Conservation (phyloP, 1,140 invertebrate genomes). For the Lutraria rhynchaena region DNA sequence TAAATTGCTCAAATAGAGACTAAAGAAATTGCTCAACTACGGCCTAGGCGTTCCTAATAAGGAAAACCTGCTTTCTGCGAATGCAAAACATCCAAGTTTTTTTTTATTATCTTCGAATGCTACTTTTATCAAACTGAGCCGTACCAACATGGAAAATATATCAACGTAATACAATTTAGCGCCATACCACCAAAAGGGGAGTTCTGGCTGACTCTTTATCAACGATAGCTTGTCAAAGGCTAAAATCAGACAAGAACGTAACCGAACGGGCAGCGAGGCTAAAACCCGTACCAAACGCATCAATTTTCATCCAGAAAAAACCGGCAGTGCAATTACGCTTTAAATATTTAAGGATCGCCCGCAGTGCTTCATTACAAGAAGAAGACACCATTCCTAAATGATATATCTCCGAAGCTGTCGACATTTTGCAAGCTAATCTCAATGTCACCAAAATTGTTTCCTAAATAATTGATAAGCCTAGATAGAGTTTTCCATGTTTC, state of each 20-base stretch:
- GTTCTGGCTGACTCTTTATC: too few relatives aligned
- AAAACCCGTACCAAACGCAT: neutral
- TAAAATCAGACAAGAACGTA: neutral
- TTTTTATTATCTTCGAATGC: too few relatives aligned
- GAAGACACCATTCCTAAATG: neutral
- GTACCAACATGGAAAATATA: too few relatives aligned
- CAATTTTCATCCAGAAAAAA: neutral
- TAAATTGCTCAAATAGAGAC: too few relatives aligned
- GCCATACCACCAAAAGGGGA: too few relatives aligned
- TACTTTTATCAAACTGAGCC: too few relatives aligned
- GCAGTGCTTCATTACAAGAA: neutral
- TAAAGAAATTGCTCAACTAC: too few relatives aligned
- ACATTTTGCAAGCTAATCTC: neutral
- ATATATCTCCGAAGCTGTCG: neutral
- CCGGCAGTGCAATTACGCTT: neutral
- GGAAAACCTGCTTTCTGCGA: too few relatives aligned
- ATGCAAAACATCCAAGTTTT: too few relatives aligned
- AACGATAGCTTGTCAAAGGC: too few relatives aligned
- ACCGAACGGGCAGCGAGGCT: neutral
- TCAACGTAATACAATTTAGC: too few relatives aligned
- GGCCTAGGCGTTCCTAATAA: too few relatives aligned
- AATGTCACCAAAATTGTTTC: conserved; percentile 29
- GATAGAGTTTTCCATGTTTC: conserved; percentile 16
- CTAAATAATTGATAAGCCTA: conserved; percentile 31
- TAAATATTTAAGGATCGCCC: neutral